phyloP scores from a whole-genome alignment of 2,797 vertebrate species.

The Sebastes itinus region DNA sequence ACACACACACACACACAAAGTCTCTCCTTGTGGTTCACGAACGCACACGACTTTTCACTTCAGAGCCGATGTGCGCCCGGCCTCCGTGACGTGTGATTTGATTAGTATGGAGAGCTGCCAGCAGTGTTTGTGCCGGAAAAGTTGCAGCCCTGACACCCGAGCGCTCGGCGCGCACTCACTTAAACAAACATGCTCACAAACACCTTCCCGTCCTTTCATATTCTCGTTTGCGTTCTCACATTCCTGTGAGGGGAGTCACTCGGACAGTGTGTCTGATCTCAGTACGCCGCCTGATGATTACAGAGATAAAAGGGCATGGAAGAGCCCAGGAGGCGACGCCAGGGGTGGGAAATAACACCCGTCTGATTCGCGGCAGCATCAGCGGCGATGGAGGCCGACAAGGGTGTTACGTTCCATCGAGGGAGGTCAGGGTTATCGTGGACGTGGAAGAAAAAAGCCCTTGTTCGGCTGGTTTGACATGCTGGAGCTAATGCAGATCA shows the following conservation, averaged over 20 bases:
- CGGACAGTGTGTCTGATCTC: conserved; percentile 62
- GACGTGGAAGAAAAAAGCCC: conserved; percentile 11
- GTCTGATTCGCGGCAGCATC: conserved; percentile 52
- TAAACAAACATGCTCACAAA: neutral
- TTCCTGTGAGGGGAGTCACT: conserved; percentile 64
- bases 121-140: conserved; percentile 61
- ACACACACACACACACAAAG: conserved; percentile 1
- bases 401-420: conserved; percentile 61
- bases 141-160: conserved; percentile 40
- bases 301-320: conserved; percentile 64
- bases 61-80: conserved; percentile 35
- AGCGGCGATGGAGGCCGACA: conserved; percentile 62
- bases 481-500: conserved; percentile 21
- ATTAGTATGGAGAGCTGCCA: conserved; percentile 71
- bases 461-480: conserved; percentile 25
- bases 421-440: conserved; percentile 61
- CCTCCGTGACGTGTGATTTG: conserved; percentile 62
- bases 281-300: conserved; percentile 54
- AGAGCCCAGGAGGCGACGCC: conserved; percentile 44
- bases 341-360: conserved; percentile 53
- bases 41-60: conserved; percentile 56
- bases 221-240: conserved; percentile 13
- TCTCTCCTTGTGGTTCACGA: neutral
- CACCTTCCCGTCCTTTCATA: conserved; percentile 48
- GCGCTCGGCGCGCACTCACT: neutral